phyloP scores from a whole-genome alignment of 2,888 invertebrate genomes.

The Embidobia sp. region DNA sequence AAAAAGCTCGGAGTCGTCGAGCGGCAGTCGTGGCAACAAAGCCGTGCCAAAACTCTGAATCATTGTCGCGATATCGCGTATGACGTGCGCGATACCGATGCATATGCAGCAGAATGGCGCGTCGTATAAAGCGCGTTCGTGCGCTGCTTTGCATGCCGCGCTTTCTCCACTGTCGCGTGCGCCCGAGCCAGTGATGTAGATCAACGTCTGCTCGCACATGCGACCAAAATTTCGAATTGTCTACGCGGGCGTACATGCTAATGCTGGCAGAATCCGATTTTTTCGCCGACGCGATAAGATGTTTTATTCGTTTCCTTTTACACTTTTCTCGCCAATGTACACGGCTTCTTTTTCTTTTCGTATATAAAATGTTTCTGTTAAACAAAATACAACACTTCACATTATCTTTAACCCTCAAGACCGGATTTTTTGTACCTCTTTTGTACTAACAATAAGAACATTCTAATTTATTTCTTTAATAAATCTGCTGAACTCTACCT shows the following conservation, averaged over 20 bases:
- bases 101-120: conserved; percentile 10
- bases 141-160: conserved; percentile 25
- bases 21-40: conserved; percentile 33
- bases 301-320: no score
- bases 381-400: no score
- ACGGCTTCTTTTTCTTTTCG: no score
- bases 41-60: conserved; percentile 60
- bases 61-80: conserved; percentile 63
- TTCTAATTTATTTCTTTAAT: no score
- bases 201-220: conserved; percentile 42
- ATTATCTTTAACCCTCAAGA: no score
- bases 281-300: conserved; percentile 1
- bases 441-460: no score
- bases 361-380: no score
- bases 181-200: conserved; percentile 33
- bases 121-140: conserved; percentile 27
- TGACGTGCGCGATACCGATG: conserved; percentile 58
- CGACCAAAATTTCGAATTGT: conserved; percentile 25
- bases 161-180: conserved; percentile 26
- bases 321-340: no score
- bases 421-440: no score
- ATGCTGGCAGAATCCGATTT: conserved; percentile 6
- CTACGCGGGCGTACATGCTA: conserved; percentile 12
- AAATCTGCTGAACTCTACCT: no score
- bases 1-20: conserved; percentile 27